Evolutionary conservation across 2,797 vertebrate species (phyloP).

Genomic region (Agapornis canus): DNA sequence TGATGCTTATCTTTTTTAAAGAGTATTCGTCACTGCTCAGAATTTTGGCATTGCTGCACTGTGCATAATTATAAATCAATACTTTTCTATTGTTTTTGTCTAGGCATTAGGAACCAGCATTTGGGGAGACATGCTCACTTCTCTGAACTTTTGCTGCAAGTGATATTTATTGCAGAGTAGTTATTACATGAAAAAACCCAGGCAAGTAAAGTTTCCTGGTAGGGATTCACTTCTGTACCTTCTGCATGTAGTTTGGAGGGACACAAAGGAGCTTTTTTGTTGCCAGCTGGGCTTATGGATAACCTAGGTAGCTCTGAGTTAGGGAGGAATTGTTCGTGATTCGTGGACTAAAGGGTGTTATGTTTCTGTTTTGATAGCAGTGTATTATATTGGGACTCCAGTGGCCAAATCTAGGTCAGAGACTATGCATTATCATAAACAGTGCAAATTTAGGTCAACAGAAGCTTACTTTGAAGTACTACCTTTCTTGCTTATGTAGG

Average conservation of each 20-base stretch:
- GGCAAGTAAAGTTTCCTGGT: background rate
- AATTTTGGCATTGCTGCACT: background rate
- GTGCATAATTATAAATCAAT: rapidly evolving
- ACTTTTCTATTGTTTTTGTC: background rate
- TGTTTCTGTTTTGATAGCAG: background rate
- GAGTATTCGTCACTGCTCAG: background rate
- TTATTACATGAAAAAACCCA: background rate
- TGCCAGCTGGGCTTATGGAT: background rate
- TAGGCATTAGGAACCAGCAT: background rate
- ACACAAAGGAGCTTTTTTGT: background rate
- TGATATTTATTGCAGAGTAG: background rate
- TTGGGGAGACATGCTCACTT: background rate
- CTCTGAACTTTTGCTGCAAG: background rate
- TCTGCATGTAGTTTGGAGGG: background rate
- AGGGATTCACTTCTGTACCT: background rate
- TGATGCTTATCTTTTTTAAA: background rate
- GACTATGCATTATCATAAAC: background rate
- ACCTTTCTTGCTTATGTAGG: background rate
- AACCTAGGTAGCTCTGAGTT: background rate
- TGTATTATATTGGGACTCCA: background rate
- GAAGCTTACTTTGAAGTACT: background rate
- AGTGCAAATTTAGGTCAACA: background rate
- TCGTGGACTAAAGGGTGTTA: background rate
- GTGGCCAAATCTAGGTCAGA: background rate
- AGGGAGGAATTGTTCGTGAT: background rate